Conservation (phyloP, 2,113 vertebrate genomes). For the Lasiurus cinereus region DNA sequence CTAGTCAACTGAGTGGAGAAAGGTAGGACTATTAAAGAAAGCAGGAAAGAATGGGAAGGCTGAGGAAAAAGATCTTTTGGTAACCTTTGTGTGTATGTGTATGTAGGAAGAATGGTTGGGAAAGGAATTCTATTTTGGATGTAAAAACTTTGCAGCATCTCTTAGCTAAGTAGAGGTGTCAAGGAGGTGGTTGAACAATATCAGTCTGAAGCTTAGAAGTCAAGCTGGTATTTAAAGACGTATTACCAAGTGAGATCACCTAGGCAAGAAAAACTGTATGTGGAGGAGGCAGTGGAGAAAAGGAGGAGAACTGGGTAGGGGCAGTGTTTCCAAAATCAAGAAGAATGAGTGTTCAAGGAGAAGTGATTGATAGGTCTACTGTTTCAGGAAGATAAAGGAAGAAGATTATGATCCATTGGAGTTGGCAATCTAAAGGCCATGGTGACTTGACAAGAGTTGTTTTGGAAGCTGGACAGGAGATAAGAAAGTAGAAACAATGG, state of each 20-base stretch:
- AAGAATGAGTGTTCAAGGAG: not conserved
- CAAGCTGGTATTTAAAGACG: not conserved
- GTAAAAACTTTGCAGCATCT: not conserved
- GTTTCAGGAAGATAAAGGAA: not conserved
- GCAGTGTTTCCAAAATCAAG: not conserved
- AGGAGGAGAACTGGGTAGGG: not conserved
- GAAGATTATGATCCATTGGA: not conserved
- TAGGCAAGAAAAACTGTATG: not conserved
- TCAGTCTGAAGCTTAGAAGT: not conserved
- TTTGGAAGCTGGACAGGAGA: not conserved
- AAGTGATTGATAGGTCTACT: not conserved
- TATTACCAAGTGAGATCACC: not conserved
- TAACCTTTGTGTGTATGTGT: not conserved
- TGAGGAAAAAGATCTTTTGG: not conserved
- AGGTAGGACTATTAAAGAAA: not conserved
- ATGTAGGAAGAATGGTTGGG: not conserved
- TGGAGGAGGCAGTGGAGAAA: not conserved
- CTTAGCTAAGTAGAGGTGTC: not conserved
- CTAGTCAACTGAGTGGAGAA: not conserved
- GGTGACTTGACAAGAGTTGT: not conserved
- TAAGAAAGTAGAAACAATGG: not conserved
- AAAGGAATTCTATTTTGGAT: not conserved
- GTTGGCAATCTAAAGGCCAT: not conserved
- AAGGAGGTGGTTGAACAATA: not conserved
- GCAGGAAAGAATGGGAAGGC: not conserved